phyloP scores from a whole-genome alignment of 2,113 vertebrate genomes.

The Otolemur garnettii region DNA sequence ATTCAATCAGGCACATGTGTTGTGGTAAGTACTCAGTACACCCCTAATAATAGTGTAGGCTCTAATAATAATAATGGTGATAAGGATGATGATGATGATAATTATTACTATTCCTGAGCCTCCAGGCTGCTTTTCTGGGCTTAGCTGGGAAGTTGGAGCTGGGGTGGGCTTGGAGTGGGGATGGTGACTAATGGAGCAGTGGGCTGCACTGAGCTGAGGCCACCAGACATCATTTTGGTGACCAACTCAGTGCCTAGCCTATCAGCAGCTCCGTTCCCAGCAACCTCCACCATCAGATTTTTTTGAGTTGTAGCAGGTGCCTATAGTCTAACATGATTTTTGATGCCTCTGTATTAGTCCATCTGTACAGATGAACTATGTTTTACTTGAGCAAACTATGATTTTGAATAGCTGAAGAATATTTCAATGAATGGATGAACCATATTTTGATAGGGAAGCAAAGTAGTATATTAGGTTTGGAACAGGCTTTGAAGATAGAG shows the following conservation, averaged over 20 bases:
- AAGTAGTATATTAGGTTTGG: neutral
- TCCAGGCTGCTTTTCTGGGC: neutral
- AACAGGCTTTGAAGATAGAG: neutral
- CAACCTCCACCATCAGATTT: neutral
- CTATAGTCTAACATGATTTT: neutral
- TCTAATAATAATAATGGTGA: neutral
- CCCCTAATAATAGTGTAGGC: neutral
- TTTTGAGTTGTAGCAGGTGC: too few relatives aligned
- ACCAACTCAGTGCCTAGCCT: neutral
- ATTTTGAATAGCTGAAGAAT: slow-evolving; percentile 4
- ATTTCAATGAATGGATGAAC: neutral
- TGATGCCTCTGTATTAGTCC: neutral
- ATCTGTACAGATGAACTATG: neutral
- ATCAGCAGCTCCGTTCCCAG: neutral
- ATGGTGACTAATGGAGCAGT: neutral
- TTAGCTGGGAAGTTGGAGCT: neutral
- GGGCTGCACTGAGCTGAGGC: neutral
- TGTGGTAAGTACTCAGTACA: neutral
- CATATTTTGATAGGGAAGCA: neutral
- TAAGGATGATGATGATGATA: neutral
- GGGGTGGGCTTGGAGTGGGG: neutral
- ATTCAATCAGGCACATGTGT: neutral
- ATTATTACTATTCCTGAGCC: neutral
- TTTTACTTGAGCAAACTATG: slow-evolving; percentile 18
- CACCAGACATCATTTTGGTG: neutral